Conservation (phyloP, 1,140 invertebrate genomes). For the Anoplophora glabripennis region DNA sequence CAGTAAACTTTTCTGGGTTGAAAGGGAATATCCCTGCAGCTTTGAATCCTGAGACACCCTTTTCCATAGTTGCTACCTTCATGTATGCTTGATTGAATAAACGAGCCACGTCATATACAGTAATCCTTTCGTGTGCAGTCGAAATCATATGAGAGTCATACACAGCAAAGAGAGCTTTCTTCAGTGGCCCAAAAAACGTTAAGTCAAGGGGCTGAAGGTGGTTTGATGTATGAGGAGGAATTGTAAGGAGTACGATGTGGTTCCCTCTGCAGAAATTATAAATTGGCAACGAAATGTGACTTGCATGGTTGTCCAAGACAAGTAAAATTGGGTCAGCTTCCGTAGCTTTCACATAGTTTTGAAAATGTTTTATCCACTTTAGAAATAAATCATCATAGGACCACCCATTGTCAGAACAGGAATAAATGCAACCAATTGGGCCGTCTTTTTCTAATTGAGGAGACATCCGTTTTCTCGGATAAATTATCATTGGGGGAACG, state of each 20-base stretch:
- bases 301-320: constrained; percentile 8
- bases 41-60: too few species aligned
- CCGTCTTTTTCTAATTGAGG: constrained; percentile 1
- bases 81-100: too few species aligned
- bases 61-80: too few species aligned
- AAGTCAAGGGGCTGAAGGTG: constrained; percentile 3
- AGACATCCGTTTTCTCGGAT: constrained; percentile 26
- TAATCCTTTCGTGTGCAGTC: too few species aligned
- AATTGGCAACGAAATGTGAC: constrained; percentile 1
- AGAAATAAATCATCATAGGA: constrained; percentile 2
- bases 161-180: neutral
- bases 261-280: constrained; percentile 2
- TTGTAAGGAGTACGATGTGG: neutral
- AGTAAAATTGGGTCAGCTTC: constrained; percentile 9
- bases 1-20: neutral
- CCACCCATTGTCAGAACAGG: constrained; percentile 1
- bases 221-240: constrained; percentile 3
- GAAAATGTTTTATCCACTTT: constrained; percentile 14
- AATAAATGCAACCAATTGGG: neutral
- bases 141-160: too few species aligned
- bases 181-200: neutral
- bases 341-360: constrained; percentile 4
- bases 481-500: constrained; percentile 50
- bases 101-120: neutral
- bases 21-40: neutral